phyloP scores from a whole-genome alignment of 2,888 invertebrate genomes.

The Meiosimyza decipiens region DNA sequence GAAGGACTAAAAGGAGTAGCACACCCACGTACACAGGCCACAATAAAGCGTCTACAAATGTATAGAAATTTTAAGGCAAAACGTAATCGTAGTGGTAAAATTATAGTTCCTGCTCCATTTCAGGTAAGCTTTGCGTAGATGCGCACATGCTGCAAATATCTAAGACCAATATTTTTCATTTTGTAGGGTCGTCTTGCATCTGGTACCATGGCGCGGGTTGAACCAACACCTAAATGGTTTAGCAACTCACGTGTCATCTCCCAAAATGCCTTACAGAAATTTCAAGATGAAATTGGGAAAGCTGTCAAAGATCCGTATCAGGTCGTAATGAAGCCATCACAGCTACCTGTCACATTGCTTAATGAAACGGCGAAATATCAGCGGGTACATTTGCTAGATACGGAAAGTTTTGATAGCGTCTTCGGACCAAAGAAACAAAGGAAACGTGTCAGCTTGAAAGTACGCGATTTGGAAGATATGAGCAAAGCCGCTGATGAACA shows the following conservation, averaged over 20 bases:
- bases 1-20: conserved; percentile 86
- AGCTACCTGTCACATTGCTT: conserved; percentile 91
- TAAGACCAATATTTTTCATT: neutral
- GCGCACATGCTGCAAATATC: too few species aligned
- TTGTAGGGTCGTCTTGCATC: conserved; percentile 79
- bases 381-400: conserved; percentile 94
- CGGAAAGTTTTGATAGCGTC: conserved; percentile 92
- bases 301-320: conserved; percentile 97
- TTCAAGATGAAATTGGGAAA: conserved; percentile 94
- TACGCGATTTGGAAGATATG: conserved; percentile 82
- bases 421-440: conserved; percentile 95
- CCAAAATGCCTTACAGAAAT: conserved; percentile 88
- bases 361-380: conserved; percentile 92
- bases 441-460: conserved; percentile 85
- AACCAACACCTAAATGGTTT: conserved; percentile 99
- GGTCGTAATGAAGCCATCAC: conserved; percentile 96
- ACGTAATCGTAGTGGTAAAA: conserved; percentile 88
- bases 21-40: conserved; percentile 87
- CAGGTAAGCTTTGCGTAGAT: conserved; percentile 69
- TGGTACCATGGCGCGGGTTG: conserved; percentile 93
- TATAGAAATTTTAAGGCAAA: conserved; percentile 97
- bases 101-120: conserved; percentile 94
- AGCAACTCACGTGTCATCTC: conserved; percentile 97
- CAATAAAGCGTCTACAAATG: conserved; percentile 97
- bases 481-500: conserved; percentile 78